These are phyloP conservation scores for mouse (Mus musculus) DNA, from an alignment of 2,113 vertebrate species.

Conservation along the genomic window DNA sequence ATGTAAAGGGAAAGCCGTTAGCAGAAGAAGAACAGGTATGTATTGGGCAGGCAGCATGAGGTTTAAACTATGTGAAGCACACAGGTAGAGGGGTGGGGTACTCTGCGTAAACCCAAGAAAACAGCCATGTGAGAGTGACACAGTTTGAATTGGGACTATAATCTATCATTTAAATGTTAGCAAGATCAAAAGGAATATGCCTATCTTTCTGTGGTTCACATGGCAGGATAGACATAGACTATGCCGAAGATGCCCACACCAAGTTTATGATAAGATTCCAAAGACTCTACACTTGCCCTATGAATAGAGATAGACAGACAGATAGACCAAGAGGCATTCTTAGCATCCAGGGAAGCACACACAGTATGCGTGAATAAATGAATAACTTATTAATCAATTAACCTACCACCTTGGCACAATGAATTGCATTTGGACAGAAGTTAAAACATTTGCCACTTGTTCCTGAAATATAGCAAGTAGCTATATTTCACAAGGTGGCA, in stretches of 20 bases:
- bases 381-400: rapidly evolving
- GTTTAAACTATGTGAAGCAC: not conserved
- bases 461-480: not conserved
- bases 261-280: not conserved
- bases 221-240: not conserved
- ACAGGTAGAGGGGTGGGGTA: rapidly evolving
- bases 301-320: too few species aligned
- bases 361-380: rapidly evolving
- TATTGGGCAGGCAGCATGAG: rapidly evolving
- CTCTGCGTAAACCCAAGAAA: not conserved
- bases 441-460: not conserved
- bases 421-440: too few species aligned
- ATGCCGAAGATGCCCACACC: not conserved
- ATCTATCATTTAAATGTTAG: not conserved
- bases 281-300: not conserved
- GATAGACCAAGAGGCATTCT: too few species aligned
- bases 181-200: not conserved
- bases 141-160: not conserved
- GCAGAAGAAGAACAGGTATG: not conserved
- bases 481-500: not conserved
- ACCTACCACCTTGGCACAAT: rapidly evolving
- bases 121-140: too few species aligned
- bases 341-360: not conserved
- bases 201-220: not conserved
- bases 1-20: rapidly evolving